Conservation (phyloP, 2,888 invertebrate genomes). For the Odontocerum albicorne region DNA sequence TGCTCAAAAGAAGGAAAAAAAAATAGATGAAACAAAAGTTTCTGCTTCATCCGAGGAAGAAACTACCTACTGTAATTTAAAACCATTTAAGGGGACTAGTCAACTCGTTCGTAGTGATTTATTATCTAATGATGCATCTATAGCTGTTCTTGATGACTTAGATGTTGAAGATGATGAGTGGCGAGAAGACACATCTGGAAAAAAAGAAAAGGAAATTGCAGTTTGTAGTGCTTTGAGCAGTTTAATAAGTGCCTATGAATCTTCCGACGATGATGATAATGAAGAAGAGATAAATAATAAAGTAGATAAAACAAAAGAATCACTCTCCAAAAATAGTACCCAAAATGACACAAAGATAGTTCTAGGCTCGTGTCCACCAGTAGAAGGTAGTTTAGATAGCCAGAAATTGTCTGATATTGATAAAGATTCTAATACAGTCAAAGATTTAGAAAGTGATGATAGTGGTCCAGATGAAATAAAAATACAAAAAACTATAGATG, state of each 20-base stretch:
- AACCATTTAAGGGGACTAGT: conserved; percentile 55
- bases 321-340: too few relatives aligned
- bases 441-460: conserved; percentile 43
- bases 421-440: conserved; percentile 11
- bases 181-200: conserved; percentile 31
- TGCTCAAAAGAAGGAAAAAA: too few relatives aligned
- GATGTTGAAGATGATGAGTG: conserved; percentile 51
- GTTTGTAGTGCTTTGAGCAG: conserved; percentile 59
- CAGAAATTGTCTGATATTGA: too few relatives aligned
- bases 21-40: not conserved
- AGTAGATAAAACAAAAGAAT: too few relatives aligned
- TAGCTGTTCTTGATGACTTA: conserved; percentile 37
- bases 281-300: too few relatives aligned
- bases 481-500: conserved; percentile 42
- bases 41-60: not conserved
- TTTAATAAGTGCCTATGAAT: conserved; percentile 60
- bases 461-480: conserved; percentile 56
- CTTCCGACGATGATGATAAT: conserved; percentile 51
- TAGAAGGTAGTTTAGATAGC: too few relatives aligned
- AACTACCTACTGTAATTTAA: conserved; percentile 44
- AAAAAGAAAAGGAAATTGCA: conserved; percentile 38
- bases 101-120: conserved; percentile 42
- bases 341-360: too few relatives aligned
- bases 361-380: too few relatives aligned
- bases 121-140: conserved; percentile 37